Evolutionary conservation across 2,888 invertebrate genomes (phyloP).

Genomic region (Acronicta leporina): DNA sequence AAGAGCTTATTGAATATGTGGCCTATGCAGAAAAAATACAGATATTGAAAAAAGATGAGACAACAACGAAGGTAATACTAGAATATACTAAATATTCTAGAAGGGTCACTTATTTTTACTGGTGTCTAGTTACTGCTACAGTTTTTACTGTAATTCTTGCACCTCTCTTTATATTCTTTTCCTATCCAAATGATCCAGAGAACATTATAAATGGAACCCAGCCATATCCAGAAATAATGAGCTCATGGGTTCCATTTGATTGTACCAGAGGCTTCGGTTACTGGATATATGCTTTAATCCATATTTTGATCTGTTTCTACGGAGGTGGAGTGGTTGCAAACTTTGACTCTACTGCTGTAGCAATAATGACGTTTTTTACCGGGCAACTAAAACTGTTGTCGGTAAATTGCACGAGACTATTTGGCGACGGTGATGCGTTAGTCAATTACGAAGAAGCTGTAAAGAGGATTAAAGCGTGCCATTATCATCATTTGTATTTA

Average conservation of each 20-base stretch:
- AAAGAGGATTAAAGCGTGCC: slow-evolving; percentile 69
- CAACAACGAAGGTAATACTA: slow-evolving; percentile 59
- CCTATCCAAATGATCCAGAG: slow-evolving; percentile 59
- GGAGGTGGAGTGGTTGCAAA: slow-evolving; percentile 79
- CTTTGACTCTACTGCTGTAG: slow-evolving; percentile 79
- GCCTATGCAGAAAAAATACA: slow-evolving; percentile 70
- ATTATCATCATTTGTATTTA: slow-evolving; percentile 71
- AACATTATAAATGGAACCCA: slow-evolving; percentile 63
- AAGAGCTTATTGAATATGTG: slow-evolving; percentile 66
- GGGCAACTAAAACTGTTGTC: slow-evolving; percentile 78
- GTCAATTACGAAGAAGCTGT: slow-evolving; percentile 60
- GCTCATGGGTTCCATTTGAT: slow-evolving; percentile 80
- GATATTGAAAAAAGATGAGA: slow-evolving; percentile 58
- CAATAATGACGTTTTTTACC: slow-evolving; percentile 79
- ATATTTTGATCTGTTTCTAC: slow-evolving; percentile 73
- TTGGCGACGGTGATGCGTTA: slow-evolving; percentile 58
- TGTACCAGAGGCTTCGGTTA: slow-evolving; percentile 72
- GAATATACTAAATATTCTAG: slow-evolving; percentile 75
- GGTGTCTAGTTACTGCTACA: slow-evolving; percentile 72
- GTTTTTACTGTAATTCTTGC: slow-evolving; percentile 73
- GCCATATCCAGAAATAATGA: slow-evolving; percentile 79
- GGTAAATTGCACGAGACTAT: slow-evolving; percentile 70
- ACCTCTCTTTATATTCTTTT: slow-evolving; percentile 69
- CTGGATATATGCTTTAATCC: slow-evolving; percentile 66
- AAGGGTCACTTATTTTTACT: slow-evolving; percentile 74